These are phyloP conservation scores for Nomada fucata DNA, from an alignment of 2,888 invertebrate genomes.

Conservation along the genomic window DNA sequence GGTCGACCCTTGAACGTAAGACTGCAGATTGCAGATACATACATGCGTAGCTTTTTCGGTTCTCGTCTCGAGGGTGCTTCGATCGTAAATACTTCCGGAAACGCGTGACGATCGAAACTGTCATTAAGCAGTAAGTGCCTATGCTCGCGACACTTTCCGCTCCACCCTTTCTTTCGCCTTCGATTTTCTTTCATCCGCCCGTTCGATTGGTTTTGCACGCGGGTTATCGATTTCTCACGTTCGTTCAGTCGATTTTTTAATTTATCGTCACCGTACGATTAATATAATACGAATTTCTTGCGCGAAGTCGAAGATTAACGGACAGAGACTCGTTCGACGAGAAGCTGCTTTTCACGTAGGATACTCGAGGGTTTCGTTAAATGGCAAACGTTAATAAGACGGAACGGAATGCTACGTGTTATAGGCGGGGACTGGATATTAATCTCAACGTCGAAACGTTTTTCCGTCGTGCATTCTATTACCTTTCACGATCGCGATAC, in stretches of 20 bases:
- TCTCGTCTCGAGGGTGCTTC: slow-evolving; percentile 52
- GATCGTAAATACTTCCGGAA: slow-evolving; percentile 20
- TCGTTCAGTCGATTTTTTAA: background rate
- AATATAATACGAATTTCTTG: background rate
- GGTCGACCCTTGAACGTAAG: slow-evolving; percentile 43
- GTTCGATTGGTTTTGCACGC: background rate
- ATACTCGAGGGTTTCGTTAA: background rate
- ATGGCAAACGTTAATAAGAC: slow-evolving; percentile 8
- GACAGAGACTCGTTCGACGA: no score
- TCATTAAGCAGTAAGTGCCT: slow-evolving; percentile 32
- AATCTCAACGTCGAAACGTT: slow-evolving; percentile 6
- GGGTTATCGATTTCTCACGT: background rate
- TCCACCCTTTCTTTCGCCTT: background rate
- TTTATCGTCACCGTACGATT: background rate
- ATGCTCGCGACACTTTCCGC: slow-evolving; percentile 6
- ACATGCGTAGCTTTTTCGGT: slow-evolving; percentile 45
- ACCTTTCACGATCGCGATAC: slow-evolving; percentile 13
- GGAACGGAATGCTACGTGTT: background rate
- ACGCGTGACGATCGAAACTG: slow-evolving; percentile 49
- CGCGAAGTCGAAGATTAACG: no score
- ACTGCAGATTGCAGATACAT: slow-evolving; percentile 33
- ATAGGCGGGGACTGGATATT: background rate
- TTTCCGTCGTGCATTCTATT: slow-evolving; percentile 1
- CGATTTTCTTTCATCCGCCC: background rate
- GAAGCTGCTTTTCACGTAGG: no score